Base-by-base conservation (phyloP, 2,888 invertebrate species). In the Aelia acuminata region DNA sequence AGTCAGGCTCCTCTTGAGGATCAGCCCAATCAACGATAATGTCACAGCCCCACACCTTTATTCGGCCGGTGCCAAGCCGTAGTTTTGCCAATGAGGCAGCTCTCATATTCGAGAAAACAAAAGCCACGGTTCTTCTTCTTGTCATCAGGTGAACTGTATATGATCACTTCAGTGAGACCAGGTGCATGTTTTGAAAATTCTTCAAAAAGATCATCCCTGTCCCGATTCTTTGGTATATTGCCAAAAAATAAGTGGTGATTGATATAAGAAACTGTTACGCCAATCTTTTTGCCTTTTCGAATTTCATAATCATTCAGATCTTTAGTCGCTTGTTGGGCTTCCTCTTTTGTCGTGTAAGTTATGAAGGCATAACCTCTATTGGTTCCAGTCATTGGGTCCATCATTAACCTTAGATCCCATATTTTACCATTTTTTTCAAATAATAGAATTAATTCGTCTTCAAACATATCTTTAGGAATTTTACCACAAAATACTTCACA, bases 21-120 rank as follows among this genome's bases (percentile, higher is more conserved):
- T 99, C 99, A 89, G 99, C 99, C 99, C 99, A 99, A 93, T 99
- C 99, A 91, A 99, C 99, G 93, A 99, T 99, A 92, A 99, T 98
- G 95, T 99, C 99, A 95, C 98, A 98, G 94, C 98, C 98, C 98
- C 99, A 99, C 92, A 97, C 98, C 94, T 98, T 98, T 93, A 97
- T 96, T 92, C 98, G 95, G 91, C 98, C 98, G 91, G 97, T 97
- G 91, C 97, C 97, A 91, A 99, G 95, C 92, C 98, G 95, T 92
- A 99, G 95, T 93, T 99, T 99, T 91, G 99, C 99, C 93, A 99
- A 94, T 90, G 99, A 99, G 91, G 99, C 99, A 91, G 98, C 96
- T 94, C 99, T 98, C 98, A 94, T 99, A 99, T 94, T 99, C 99
- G 93, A 99, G 95, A 95, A 99, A 99, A 94, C 99, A 99, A 94